These are phyloP conservation scores for Julus scanicus DNA, from an alignment of 2,888 invertebrate genomes.

Conservation along the genomic window DNA sequence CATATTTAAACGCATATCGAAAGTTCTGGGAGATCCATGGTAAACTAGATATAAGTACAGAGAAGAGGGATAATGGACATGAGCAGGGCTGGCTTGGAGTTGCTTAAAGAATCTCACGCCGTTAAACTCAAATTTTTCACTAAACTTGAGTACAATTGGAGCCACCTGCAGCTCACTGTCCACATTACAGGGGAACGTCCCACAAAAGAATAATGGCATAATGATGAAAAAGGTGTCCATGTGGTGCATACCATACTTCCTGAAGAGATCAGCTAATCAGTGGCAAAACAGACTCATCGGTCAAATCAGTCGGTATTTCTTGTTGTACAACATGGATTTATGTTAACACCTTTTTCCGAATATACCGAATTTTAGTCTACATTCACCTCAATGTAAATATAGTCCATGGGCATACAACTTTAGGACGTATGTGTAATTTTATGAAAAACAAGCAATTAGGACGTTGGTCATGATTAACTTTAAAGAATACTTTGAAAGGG, in stretches of 20 bases:
- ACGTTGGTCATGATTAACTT: too few relatives aligned
- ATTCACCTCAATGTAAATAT: too few relatives aligned
- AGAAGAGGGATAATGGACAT: background rate
- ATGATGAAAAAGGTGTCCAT: constrained; percentile 51
- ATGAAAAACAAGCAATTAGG: too few relatives aligned
- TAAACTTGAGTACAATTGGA: constrained; percentile 41
- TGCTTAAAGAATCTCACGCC: background rate
- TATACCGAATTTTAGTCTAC: background rate
- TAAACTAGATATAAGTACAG: background rate
- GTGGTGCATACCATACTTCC: constrained; percentile 45
- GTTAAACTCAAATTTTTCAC: constrained; percentile 17
- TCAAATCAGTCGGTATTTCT: constrained; percentile 43
- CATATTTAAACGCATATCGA: background rate
- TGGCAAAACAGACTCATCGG: constrained; percentile 45
- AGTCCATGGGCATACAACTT: too few relatives aligned
- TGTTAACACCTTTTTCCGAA: constrained; percentile 28
- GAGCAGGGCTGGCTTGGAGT: background rate
- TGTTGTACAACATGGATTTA: constrained; percentile 28
- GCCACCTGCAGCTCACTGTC: constrained; percentile 49
- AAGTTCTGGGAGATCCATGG: background rate
- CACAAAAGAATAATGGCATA: constrained; percentile 38
- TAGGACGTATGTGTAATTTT: too few relatives aligned
- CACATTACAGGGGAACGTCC: constrained; percentile 10
- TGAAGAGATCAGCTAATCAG: constrained; percentile 46
- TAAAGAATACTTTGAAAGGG: too few relatives aligned